These are phyloP conservation scores for Bellardia bayeri DNA, from an alignment of 2,888 invertebrate species.

Conservation along the genomic window DNA sequence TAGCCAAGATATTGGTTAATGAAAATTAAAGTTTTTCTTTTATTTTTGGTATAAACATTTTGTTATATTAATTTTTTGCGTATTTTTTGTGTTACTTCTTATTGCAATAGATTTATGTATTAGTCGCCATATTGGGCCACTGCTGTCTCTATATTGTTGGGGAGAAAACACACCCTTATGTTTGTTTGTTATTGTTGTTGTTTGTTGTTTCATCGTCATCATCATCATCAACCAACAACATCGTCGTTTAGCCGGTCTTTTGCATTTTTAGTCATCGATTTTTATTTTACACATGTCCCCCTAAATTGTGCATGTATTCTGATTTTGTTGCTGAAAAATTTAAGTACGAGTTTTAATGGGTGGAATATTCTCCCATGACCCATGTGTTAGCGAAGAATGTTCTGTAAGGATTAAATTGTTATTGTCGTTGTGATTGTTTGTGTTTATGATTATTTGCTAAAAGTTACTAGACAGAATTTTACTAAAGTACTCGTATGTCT, in stretches of 20 bases:
- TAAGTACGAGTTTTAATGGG: slow-evolving; percentile 10
- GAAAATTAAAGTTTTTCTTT: neutral
- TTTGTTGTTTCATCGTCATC: slow-evolving; percentile 14
- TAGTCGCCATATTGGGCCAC: slow-evolving; percentile 66
- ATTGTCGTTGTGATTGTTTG: no score
- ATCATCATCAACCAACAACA: slow-evolving; percentile 35
- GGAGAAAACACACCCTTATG: slow-evolving; percentile 59
- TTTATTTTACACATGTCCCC: slow-evolving; percentile 46
- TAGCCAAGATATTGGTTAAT: neutral
- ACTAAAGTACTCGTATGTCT: no score
- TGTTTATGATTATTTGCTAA: no score
- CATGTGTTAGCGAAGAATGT: neutral
- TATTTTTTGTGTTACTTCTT: neutral
- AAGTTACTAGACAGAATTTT: no score
- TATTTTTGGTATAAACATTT: neutral
- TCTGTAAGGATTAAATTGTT: neutral
- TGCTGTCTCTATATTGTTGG: slow-evolving; percentile 22
- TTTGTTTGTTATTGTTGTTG: slow-evolving; percentile 45
- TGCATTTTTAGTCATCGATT: slow-evolving; percentile 55
- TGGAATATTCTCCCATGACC: neutral
- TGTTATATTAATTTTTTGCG: neutral
- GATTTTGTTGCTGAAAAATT: slow-evolving; percentile 22
- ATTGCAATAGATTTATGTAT: slow-evolving; percentile 54
- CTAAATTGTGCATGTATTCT: slow-evolving; percentile 28
- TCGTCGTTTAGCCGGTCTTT: slow-evolving; percentile 54